Evolutionary conservation across 2,113 vertebrate species (phyloP).

Genomic region (Lucifuga dentata): DNA sequence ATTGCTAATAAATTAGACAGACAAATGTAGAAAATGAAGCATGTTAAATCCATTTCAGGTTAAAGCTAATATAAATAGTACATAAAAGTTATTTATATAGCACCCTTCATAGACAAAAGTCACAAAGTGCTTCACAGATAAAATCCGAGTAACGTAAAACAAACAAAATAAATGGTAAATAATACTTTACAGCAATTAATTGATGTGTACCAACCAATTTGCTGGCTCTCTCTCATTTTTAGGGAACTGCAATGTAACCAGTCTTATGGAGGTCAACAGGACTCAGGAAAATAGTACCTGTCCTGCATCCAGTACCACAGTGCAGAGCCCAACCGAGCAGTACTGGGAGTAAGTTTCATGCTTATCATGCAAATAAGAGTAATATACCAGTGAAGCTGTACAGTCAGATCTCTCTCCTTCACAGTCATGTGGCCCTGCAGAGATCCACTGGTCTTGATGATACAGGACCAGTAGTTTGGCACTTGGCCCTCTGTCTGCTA

Average conservation of each 20-base stretch:
- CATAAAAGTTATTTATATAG: too few species aligned
- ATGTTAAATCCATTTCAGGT: too few species aligned
- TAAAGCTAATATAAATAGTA: too few species aligned
- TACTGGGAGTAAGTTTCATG: constrained; percentile 93
- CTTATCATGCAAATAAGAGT: background rate
- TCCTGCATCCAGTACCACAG: constrained; percentile 28
- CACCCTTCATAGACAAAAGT: too few species aligned
- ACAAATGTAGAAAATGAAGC: too few species aligned
- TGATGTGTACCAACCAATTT: background rate
- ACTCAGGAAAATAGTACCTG: constrained; percentile 79
- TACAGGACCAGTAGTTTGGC: constrained; percentile 91
- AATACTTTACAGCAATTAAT: too few species aligned
- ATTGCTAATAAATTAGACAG: too few species aligned
- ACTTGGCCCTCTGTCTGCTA: constrained; percentile 93
- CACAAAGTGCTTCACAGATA: too few species aligned
- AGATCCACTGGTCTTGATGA: constrained; percentile 88
- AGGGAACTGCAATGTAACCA: constrained; percentile 81
- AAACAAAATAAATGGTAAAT: too few species aligned
- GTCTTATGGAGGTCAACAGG: constrained; percentile 69
- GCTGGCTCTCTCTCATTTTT: constrained; percentile 4
- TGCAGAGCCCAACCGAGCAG: constrained; percentile 89
- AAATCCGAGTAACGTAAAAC: too few species aligned
- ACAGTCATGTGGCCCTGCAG: constrained; percentile 85
- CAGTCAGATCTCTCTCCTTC: constrained; percentile 30
- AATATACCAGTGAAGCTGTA: background rate